These are phyloP conservation scores for Antigone vipio DNA, from an alignment of 2,113 vertebrate genomes.

Conservation along the genomic window DNA sequence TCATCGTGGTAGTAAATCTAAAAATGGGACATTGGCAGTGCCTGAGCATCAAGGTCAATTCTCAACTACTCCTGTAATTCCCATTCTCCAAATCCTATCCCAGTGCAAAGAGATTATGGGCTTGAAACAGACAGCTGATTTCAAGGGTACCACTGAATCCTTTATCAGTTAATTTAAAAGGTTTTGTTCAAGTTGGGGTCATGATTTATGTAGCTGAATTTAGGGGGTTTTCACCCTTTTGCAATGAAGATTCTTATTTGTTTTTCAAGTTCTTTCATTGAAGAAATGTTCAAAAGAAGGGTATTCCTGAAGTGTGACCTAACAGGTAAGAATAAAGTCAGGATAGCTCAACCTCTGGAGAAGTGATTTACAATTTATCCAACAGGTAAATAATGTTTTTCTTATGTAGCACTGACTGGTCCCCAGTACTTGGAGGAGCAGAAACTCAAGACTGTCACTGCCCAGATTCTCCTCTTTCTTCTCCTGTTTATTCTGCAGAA, in stretches of 20 bases:
- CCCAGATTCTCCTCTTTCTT: neutral
- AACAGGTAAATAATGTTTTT: neutral
- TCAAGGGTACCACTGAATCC: neutral
- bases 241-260: neutral
- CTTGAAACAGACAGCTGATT: neutral
- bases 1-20: neutral
- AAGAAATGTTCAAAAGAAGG: neutral
- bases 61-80: neutral
- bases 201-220: neutral
- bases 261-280: neutral
- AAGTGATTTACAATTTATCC: neutral
- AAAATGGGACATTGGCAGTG: neutral
- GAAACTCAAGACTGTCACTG: neutral
- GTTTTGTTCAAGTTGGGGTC: neutral
- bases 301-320: neutral
- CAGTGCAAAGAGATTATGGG: neutral
- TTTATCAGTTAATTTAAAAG: conserved; percentile 7
- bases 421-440: neutral
- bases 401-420: neutral
- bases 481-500: neutral
- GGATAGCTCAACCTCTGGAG: neutral
- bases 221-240: neutral
- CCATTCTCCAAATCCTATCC: neutral
- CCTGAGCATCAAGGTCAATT: neutral
- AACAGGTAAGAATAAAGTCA: neutral